Evolutionary conservation across 2,797 vertebrate genomes (phyloP), one percentile per base, ranked within the genome.

Genomic region (Neostethus bicornis): DNA sequence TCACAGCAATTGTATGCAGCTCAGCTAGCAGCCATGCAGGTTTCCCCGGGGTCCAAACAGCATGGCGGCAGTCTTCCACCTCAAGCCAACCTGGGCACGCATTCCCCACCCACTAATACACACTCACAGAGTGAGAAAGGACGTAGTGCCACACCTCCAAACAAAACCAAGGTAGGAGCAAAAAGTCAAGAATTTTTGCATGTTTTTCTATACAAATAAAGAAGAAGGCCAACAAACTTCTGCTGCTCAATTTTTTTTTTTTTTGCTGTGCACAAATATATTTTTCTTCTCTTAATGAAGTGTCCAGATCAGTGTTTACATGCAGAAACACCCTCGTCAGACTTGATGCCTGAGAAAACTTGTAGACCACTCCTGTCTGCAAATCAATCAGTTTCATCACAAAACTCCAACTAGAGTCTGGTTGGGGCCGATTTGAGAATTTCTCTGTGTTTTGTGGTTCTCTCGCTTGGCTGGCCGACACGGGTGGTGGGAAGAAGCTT

Each of bases 1-100:
- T 66, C 75, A 79, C 87, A 99, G 96, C 97, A 99, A 92, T 92
- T 99, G 83, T 99, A 99, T 72, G 96, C 97, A 52, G 96, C 96
- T 80, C 97, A 99, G 80, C 91, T 99, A 82, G 97, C 97, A 39
- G 96, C 96, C 39, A 98, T 99, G 96, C 97, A 99, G 87, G 96
- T 97, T 28, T 98, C 97, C 81, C 96, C 96, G 0, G 96, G 96
- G 90, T 93, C 93, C 70, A 99, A 99, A 91, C 93, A 97, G 79
- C 88, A 89, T 4, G 80, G 79, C 61, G 92, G 94, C 83, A 92
- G 94, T 79, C 89, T 98, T 76, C 67, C 73, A 4, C 89, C 94
- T 51, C 96, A 96, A 71, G 88, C 90, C 80, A 97, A 94, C 91
- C 87, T 96, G 58, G 93, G 94, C 80, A 93, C 95, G 14, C 91